phyloP scores from a whole-genome alignment of 1,140 invertebrate species.

The Scylla paramamosain region DNA sequence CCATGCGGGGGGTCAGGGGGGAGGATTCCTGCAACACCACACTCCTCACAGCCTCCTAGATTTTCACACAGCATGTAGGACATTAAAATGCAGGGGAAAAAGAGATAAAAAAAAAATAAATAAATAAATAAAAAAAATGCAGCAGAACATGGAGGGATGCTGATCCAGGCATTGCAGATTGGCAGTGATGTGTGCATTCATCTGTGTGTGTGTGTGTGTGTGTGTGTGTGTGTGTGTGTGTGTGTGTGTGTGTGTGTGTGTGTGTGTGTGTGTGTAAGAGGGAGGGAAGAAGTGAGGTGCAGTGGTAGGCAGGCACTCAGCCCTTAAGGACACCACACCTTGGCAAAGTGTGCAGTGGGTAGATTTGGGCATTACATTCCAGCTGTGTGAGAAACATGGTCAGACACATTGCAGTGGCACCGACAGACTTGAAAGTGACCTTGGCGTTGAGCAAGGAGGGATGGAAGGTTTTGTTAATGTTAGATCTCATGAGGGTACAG shows the following conservation, averaged over 20 bases:
- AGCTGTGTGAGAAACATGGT: background rate
- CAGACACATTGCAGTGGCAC: background rate
- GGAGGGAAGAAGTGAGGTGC: background rate
- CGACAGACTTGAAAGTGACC: background rate
- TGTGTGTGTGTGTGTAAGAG: background rate
- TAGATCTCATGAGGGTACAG: background rate
- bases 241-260: too few species aligned
- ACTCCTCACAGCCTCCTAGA: background rate
- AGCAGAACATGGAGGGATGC: too few species aligned
- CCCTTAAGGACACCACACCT: background rate
- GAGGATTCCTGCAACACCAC: constrained; percentile 63
- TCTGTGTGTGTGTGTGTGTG: too few species aligned
- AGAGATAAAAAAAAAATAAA: background rate
- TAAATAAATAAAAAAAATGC: too few species aligned
- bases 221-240: too few species aligned
- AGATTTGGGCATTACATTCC: background rate
- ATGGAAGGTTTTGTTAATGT: background rate
- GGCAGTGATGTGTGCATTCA: too few species aligned
- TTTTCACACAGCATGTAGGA: background rate
- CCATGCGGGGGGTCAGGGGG: constrained; percentile 66
- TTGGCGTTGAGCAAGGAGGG: background rate
- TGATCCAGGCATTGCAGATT: too few species aligned
- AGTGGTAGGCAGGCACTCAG: background rate
- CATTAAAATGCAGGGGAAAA: background rate
- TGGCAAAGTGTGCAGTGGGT: background rate